Conservation (phyloP, 2,888 invertebrate species). For the Escarpia spicata region DNA sequence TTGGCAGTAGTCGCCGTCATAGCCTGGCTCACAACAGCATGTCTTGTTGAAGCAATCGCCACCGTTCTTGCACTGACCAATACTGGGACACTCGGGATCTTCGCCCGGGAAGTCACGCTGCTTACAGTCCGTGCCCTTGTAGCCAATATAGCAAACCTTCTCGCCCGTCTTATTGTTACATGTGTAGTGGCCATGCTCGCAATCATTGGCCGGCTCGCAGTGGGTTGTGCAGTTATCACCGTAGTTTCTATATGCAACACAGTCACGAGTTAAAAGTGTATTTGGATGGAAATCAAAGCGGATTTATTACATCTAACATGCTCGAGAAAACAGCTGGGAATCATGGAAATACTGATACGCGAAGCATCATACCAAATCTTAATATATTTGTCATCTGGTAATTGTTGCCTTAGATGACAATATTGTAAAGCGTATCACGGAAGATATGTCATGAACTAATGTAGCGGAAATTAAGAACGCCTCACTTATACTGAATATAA, state of each 20-base stretch:
- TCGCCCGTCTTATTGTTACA: conserved; percentile 23
- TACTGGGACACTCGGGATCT: background rate
- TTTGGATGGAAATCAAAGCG: too few relatives aligned
- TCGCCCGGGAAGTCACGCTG: background rate
- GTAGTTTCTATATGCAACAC: conserved; percentile 25
- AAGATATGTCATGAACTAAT: too few relatives aligned
- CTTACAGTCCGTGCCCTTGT: conserved; percentile 28
- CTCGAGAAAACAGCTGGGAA: too few relatives aligned
- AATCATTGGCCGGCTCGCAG: conserved; percentile 23
- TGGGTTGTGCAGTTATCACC: conserved; percentile 26
- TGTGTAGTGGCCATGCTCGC: conserved; percentile 29
- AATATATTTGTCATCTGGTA: too few relatives aligned
- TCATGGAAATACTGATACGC: too few relatives aligned
- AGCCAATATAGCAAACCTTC: conserved; percentile 26
- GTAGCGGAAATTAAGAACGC: too few relatives aligned
- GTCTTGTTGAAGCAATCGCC: conserved; percentile 21
- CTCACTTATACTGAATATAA: too few relatives aligned
- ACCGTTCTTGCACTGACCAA: background rate
- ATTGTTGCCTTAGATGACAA: too few relatives aligned
- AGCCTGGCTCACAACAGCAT: conserved; percentile 14
- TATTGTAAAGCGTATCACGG: too few relatives aligned
- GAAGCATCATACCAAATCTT: too few relatives aligned
- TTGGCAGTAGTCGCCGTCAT: background rate
- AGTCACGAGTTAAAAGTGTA: background rate
- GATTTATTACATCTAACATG: too few relatives aligned